These are phyloP conservation scores for Loris lydekkerianus DNA, from an alignment of 2,797 vertebrate species.

Conservation along the genomic window DNA sequence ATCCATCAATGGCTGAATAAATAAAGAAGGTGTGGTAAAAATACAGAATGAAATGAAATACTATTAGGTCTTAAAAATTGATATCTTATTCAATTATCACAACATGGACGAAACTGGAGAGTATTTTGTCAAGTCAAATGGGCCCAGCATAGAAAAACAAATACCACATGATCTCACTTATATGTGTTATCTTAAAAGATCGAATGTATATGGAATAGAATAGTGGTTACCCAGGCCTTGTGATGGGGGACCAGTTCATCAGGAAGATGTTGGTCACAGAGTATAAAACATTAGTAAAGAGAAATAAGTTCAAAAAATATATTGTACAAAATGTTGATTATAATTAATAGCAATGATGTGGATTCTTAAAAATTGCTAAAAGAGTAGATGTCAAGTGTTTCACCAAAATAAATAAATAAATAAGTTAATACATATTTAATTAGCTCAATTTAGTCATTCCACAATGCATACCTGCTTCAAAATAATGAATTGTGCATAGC, in stretches of 20 bases:
- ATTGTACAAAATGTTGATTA: not conserved
- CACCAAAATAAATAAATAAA: not conserved
- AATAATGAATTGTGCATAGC: not conserved
- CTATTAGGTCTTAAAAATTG: not conserved
- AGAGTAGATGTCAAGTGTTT: not conserved
- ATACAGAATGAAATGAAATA: not conserved
- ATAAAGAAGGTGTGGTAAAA: not conserved
- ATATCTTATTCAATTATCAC: not conserved
- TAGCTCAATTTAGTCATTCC: not conserved
- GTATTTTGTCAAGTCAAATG: not conserved
- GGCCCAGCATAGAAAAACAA: not conserved
- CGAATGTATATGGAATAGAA: not conserved
- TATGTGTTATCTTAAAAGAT: not conserved
- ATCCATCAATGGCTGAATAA: not conserved
- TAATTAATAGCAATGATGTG: not conserved
- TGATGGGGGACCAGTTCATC: not conserved
- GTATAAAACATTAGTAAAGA: not conserved
- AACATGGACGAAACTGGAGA: not conserved
- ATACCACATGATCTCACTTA: not conserved
- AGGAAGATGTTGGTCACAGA: not conserved
- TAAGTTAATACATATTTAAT: not conserved
- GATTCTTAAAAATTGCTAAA: not conserved
- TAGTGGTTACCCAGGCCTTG: not conserved
- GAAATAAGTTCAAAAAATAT: not conserved
- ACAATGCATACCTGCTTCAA: not conserved